These are phyloP conservation scores for Actias luna DNA, from an alignment of 2,888 invertebrate species.

Conservation along the genomic window DNA sequence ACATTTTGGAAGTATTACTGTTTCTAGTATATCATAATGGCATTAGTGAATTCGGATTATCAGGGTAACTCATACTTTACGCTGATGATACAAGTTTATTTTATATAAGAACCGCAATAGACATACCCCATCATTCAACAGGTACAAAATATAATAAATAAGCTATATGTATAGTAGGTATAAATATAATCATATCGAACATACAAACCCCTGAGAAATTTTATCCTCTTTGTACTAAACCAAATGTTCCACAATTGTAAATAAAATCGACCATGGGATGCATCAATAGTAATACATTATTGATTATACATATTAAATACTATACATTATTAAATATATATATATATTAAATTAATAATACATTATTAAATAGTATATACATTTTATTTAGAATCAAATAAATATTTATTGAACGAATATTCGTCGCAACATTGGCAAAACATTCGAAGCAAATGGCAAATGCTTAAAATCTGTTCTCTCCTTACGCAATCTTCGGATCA, in stretches of 20 bases:
- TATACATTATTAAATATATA: no score
- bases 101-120: not conserved
- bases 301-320: no score
- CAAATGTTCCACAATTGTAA: no score
- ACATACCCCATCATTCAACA: not conserved
- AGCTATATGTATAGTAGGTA: not conserved
- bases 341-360: no score
- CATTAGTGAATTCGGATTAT: not conserved
- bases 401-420: not conserved
- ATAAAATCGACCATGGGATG: no score
- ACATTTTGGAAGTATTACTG: conserved; percentile 15
- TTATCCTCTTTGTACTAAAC: no score
- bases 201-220: no score
- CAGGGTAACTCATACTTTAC: not conserved
- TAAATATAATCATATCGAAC: not conserved
- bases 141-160: not conserved
- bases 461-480: not conserved
- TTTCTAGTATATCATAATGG: conserved; percentile 14
- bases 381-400: not conserved
- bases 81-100: not conserved
- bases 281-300: no score
- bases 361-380: no score
- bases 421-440: not conserved
- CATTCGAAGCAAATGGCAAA: not conserved
- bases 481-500: conserved; percentile 13